Conservation (phyloP, 2,113 vertebrate genomes). For the Desmodus rotundus region DNA sequence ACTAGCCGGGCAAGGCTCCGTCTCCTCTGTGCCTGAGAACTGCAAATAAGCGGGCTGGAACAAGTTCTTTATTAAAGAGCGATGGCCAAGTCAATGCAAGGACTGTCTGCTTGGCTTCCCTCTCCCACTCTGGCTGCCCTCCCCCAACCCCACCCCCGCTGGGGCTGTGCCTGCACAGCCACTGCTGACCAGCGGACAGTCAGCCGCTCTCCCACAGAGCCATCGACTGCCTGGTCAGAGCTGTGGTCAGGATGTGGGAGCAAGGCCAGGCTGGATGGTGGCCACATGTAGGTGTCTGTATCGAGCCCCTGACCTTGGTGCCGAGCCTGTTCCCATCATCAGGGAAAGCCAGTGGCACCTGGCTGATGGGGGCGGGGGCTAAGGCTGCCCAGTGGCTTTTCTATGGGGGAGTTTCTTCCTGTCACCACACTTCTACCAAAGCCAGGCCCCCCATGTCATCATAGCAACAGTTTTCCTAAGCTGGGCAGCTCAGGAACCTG, state of each 20-base stretch:
- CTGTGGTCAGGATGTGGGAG: not conserved
- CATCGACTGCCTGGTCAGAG: not conserved
- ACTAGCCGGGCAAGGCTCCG: not conserved
- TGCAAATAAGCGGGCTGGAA: not conserved
- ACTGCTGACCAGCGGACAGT: rapidly evolving
- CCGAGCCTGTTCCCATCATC: too few species aligned
- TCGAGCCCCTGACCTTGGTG: not conserved
- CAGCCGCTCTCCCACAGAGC: not conserved
- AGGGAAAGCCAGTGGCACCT: not conserved
- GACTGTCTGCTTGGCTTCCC: not conserved
- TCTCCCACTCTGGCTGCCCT: not conserved
- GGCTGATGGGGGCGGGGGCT: not conserved
- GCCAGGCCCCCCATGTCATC: not conserved
- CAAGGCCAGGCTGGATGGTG: not conserved
- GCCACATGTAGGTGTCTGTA: not conserved
- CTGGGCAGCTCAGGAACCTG: not conserved
- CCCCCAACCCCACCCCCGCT: not conserved
- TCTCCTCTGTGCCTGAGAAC: not conserved
- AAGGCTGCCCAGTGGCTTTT: not conserved
- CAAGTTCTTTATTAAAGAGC: not conserved
- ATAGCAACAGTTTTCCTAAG: not conserved
- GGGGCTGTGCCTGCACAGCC: not conserved
- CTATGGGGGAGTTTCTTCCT: not conserved
- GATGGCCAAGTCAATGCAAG: rapidly evolving
- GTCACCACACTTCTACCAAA: not conserved